phyloP scores from a whole-genome alignment of 2,797 vertebrate species.

The Aldrovandia affinis region DNA sequence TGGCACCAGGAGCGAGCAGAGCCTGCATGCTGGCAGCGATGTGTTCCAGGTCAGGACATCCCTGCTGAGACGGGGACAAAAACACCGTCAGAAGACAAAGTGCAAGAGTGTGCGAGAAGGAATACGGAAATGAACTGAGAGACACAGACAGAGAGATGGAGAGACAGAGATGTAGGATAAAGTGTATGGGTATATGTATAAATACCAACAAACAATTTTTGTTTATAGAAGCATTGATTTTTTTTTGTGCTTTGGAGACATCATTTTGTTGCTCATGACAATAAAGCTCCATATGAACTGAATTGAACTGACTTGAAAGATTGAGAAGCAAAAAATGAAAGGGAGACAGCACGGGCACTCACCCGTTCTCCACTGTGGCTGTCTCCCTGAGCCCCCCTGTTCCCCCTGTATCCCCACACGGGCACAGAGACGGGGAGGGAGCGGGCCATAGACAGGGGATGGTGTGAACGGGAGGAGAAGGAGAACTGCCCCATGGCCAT shows the following conservation, averaged over 20 bases:
- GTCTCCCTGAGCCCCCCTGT: constrained; percentile 57
- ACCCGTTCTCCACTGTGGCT: constrained; percentile 68
- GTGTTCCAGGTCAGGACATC: constrained; percentile 86
- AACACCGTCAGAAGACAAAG: not conserved
- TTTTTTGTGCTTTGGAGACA: too few relatives aligned
- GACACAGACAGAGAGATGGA: not conserved
- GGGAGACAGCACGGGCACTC: constrained; percentile 48
- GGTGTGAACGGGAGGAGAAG: constrained; percentile 56
- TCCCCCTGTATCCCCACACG: constrained; percentile 81
- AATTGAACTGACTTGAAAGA: too few relatives aligned
- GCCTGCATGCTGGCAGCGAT: constrained; percentile 93
- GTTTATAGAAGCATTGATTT: too few relatives aligned
- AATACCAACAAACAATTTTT: too few relatives aligned
- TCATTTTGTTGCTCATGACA: too few relatives aligned
- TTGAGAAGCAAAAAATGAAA: not conserved
- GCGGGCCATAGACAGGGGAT: constrained; percentile 81
- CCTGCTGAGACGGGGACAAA: constrained; percentile 67
- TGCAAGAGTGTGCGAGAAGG: not conserved
- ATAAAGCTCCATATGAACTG: too few relatives aligned
- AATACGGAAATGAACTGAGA: not conserved
- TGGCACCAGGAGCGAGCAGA: constrained; percentile 83
- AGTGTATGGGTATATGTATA: too few relatives aligned
- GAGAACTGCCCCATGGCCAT: constrained; percentile 66
- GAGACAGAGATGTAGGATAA: not conserved
- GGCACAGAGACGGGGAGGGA: constrained; percentile 89